Base-by-base conservation (phyloP, 2,888 invertebrate species). In the Microplitis manilae region DNA sequence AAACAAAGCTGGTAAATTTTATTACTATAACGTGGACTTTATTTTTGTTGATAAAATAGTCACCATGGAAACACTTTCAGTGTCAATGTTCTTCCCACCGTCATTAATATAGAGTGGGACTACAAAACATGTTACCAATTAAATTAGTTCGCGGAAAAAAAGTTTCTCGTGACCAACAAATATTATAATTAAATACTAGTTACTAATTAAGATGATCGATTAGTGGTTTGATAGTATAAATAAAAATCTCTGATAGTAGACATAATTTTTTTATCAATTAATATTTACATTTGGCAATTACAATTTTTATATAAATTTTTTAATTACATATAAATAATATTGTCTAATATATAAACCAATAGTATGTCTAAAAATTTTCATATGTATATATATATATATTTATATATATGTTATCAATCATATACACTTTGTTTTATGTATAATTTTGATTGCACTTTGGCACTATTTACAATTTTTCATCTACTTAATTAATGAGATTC, bases 51-150 rank as follows among this genome's bases (percentile, higher is more conserved):
- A 69, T 20, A 30, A 50, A 15, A 9, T 39, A 15, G 77, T 77
- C 65, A 17, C 77, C 41, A 77, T 73, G 73, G 73, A 59, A 0
- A 76, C 71, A 38, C 5, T 15, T 75, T 76, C 71, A 76, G 70
- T 76, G 71, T 76, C 76, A 76, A 76, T 59, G 76, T 70, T 76
- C 71, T 71, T 30, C 61, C 15, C n/a, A 9, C 40, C 41, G 17
- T 40, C 17, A 39, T 68, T 1, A 40, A 68, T 68, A 17, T 68
- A 68, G 39, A 17, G 40, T 68, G 7, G n/a, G 8, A 68, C 68
- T 8, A 30, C 30, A 4, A 30, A 20, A 39, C 15, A 38, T 2
- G 9, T 67, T 39, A 50, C 50, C 13, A 50, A 50, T 50, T 50
- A 5, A 13, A 50, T 50, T 50, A 50, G 50, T 50, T 50, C 13